phyloP scores from a whole-genome alignment of 2,797 vertebrate genomes.

The Stomatorhinus walkeri region DNA sequence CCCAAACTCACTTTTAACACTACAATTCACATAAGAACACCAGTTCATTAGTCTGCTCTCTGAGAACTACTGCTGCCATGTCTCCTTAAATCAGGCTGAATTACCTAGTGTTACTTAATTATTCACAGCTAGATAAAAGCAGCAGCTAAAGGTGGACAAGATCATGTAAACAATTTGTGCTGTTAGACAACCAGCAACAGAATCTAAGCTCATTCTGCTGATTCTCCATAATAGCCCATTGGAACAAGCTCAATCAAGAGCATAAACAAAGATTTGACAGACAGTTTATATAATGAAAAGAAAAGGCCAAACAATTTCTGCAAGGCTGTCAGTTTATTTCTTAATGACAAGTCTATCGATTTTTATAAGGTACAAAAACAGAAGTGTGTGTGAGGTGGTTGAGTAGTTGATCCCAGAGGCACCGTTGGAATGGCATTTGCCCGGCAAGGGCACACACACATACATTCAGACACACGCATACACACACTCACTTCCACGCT shows the following conservation, averaged over 20 bases:
- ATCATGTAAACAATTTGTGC: neutral
- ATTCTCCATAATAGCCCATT: neutral
- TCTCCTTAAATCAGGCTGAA: neutral
- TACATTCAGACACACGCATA: slow-evolving; percentile 40
- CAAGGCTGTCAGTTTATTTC: slow-evolving; percentile 42
- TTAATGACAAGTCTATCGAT: slow-evolving; percentile 75
- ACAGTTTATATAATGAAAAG: slow-evolving; percentile 10
- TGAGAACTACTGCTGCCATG: neutral
- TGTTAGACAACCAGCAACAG: neutral
- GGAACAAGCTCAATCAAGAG: neutral
- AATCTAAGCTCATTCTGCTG: neutral
- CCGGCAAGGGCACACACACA: neutral
- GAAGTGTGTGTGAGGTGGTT: slow-evolving; percentile 42
- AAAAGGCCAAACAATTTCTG: slow-evolving; percentile 39
- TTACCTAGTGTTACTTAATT: neutral
- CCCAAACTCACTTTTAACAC: neutral
- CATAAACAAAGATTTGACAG: neutral
- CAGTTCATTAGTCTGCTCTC: neutral
- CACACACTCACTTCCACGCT: slow-evolving; percentile 32
- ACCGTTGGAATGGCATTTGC: slow-evolving; percentile 48
- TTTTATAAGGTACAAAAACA: slow-evolving; percentile 73
- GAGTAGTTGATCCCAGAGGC: slow-evolving; percentile 55
- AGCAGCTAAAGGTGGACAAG: neutral
- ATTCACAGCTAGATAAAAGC: neutral
- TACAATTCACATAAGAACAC: slow-evolving; percentile 1